A percentile compares a stretch with the other conserved stretches of the same genome.
These are phyloP conservation scores for Phenganax subtilis DNA, from an alignment of 92 coral and sea anemone species.

Conservation along the genomic window DNA sequence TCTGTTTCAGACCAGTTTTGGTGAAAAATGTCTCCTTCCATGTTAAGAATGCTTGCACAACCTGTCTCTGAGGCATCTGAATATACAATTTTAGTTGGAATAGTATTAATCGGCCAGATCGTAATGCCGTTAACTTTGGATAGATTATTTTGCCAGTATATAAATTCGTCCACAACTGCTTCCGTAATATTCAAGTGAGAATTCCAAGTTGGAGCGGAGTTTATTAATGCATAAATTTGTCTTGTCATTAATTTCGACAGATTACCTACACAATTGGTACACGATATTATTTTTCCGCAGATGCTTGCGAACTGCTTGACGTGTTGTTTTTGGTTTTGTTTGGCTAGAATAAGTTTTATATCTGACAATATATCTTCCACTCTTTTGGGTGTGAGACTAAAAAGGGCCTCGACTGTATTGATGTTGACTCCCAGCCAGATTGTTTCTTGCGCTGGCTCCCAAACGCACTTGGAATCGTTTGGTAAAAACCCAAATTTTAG, in stretches of 20 bases:
- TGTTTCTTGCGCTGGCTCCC: constrained; percentile 49
- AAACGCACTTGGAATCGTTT: constrained; percentile 51
- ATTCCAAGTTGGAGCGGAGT: constrained; percentile 43
- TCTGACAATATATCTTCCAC: constrained; percentile 30
- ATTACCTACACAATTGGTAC: constrained; percentile 47
- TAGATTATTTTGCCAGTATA: constrained; percentile 42
- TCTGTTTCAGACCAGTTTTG: neutral
- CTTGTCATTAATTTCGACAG: constrained; percentile 55
- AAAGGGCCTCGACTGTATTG: constrained; percentile 38
- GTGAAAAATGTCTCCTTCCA: constrained; percentile 53
- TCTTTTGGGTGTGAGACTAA: constrained; percentile 40
- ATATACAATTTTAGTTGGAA: constrained; percentile 41
- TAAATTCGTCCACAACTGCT: constrained; percentile 27
- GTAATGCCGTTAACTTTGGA: constrained; percentile 38
- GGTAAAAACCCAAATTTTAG: constrained; percentile 52
- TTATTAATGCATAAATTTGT: constrained; percentile 34
- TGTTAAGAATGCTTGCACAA: constrained; percentile 35
- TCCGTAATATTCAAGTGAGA: constrained; percentile 16
- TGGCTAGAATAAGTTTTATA: constrained; percentile 15
- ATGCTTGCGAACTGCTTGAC: constrained; percentile 40
- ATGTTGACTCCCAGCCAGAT: constrained; percentile 40
- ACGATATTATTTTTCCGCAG: constrained; percentile 45
- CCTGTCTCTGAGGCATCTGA: constrained; percentile 48
- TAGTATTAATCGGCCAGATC: constrained; percentile 33
- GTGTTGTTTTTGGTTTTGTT: neutral